Conservation (phyloP, 2,797 vertebrate genomes). For the Scarus forsteni region DNA sequence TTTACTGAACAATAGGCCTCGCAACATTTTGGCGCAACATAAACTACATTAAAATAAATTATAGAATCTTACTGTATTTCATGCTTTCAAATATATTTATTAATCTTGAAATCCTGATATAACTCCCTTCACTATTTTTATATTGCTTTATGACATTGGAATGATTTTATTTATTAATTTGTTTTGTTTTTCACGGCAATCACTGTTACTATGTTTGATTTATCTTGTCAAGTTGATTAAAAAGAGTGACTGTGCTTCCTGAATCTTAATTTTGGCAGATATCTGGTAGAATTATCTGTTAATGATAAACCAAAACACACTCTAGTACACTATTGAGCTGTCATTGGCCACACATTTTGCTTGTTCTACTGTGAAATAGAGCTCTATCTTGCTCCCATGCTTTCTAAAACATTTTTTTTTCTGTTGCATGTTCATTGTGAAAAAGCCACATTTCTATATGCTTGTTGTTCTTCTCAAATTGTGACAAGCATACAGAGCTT, state of each 20-base stretch:
- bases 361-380: constrained; percentile 37
- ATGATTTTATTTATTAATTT: no score
- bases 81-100: no score
- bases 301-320: constrained; percentile 9
- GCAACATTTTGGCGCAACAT: no score
- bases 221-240: background rate
- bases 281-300: background rate
- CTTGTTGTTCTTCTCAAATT: background rate
- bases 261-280: background rate
- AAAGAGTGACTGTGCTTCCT: constrained; percentile 1
- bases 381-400: background rate
- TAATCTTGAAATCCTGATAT: no score
- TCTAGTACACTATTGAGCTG: background rate
- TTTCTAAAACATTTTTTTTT: background rate
- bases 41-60: no score
- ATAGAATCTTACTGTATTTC: no score
- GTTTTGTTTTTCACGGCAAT: no score
- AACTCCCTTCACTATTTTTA: no score
- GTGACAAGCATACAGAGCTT: background rate
- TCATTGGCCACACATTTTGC: constrained; percentile 11
- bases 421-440: constrained; percentile 7
- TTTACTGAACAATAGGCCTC: no score
- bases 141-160: no score
- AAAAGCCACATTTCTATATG: constrained; percentile 10
- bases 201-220: no score